Evolutionary conservation across 2,888 invertebrate genomes (phyloP), one percentile per base, ranked within the genome.

Genomic region (Cheilosia urbana): DNA sequence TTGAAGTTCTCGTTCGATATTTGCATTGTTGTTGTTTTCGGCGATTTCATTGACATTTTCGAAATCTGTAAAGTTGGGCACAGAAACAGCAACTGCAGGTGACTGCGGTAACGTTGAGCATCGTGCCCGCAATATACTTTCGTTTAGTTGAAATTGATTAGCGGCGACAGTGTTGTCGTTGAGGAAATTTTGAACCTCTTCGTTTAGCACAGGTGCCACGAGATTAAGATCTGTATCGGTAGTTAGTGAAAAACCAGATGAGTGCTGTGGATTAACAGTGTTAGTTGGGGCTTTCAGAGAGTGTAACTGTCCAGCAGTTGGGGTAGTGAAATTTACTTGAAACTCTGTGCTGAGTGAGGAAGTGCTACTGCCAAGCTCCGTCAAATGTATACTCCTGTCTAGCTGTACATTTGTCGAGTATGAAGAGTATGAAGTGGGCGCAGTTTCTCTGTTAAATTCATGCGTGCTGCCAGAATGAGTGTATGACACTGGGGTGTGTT

Each of bases 11-110:
- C 92, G 90, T 88, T 92, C 92, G 66, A 92, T 90, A 75, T 92
- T 92, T 62, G 92, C 92, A 87, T 92, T 92, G 65, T 92, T 92
- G 80, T 91, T 91, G 69, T 92, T 92, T 80, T 92, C 92, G 27
- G 92, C 92, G 51, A 92, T 92, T 88, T 92, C 92, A 89, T 92
- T 92, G 19, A 92, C 90, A 68, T 92, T 92, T 30, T 87, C 82
- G 13, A 87, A 69, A 42, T 87, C 82, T n/a, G 57, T 78, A 19
- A 82, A 78, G 62, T 78, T 78, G 2, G 60, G 55, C 13, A 51
- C 24, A 55, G 65, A 27, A 24, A 57, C 63, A 19, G 57, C 57
- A 17, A 42, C 45, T 15, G 85, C 49, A 27, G 71, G 47, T 9
- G 49, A 15, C 13, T 51, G 57, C 15, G 68, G n/a, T n/a, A 53